phyloP scores from a whole-genome alignment of 2,888 invertebrate species.

The Orchesellides sinensis region DNA sequence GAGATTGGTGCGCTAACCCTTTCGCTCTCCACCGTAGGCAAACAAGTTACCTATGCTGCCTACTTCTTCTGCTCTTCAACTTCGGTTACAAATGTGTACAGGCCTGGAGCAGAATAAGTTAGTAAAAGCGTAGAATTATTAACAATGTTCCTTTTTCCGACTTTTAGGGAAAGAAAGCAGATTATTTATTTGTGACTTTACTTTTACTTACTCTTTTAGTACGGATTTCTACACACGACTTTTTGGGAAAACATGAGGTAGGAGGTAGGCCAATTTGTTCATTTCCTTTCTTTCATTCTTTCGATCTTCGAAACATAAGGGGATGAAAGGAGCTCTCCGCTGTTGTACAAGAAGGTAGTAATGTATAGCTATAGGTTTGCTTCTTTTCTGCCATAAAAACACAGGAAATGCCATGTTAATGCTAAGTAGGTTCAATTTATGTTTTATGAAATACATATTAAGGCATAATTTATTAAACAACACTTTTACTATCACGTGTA shows the following conservation, averaged over 20 bases:
- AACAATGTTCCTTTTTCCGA: slow-evolving; percentile 50
- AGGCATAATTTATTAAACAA: too few relatives aligned
- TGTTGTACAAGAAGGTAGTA: too few relatives aligned
- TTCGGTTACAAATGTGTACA: slow-evolving; percentile 51
- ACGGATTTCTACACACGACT: slow-evolving; percentile 6
- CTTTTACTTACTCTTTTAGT: background rate
- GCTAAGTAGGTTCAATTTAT: too few relatives aligned
- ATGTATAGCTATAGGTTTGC: too few relatives aligned
- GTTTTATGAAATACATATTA: too few relatives aligned
- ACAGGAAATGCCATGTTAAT: too few relatives aligned
- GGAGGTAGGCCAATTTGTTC: slow-evolving; percentile 58
- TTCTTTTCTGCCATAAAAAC: too few relatives aligned
- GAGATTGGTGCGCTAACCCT: too few relatives aligned
- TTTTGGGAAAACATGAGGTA: slow-evolving; percentile 45
- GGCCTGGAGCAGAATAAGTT: slow-evolving; percentile 64
- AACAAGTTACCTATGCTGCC: slow-evolving; percentile 32
- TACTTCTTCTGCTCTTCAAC: slow-evolving; percentile 9
- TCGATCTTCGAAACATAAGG: slow-evolving; percentile 9
- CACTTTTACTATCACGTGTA: too few relatives aligned
- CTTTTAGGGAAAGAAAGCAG: slow-evolving; percentile 43
- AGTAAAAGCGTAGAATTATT: slow-evolving; percentile 62
- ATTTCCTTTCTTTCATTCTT: slow-evolving; percentile 41
- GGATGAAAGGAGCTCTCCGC: slow-evolving; percentile 13
- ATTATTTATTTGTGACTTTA: slow-evolving; percentile 62
- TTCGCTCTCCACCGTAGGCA: slow-evolving; percentile 32